phyloP scores from a whole-genome alignment of 2,888 invertebrate genomes.

The Sphinx pinastri region DNA sequence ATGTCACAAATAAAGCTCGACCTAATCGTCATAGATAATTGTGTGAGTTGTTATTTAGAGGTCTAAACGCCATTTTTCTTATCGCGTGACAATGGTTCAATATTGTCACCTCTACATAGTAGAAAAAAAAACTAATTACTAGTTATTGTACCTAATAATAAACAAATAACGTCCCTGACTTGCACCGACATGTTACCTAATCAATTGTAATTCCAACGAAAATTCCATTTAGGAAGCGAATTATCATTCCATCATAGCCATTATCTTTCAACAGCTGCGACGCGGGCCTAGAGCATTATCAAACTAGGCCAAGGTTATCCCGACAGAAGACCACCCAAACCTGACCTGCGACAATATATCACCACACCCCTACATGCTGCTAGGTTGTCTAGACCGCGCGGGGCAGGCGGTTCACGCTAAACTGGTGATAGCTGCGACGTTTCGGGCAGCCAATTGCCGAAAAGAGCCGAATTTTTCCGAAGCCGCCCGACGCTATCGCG shows the following conservation, averaged over 20 bases:
- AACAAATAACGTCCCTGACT: slow-evolving; percentile 1
- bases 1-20: no score
- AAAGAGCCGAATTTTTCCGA: slow-evolving; percentile 25
- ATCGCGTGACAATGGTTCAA: no score
- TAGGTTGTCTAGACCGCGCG: not conserved
- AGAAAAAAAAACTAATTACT: no score
- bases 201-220: slow-evolving; percentile 36
- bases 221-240: slow-evolving; percentile 65
- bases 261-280: slow-evolving; percentile 56
- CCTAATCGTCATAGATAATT: no score
- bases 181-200: slow-evolving; percentile 29
- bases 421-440: slow-evolving; percentile 10
- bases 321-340: slow-evolving; percentile 46
- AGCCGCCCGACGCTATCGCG: slow-evolving; percentile 6
- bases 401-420: slow-evolving; percentile 14
- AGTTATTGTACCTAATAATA: no score
- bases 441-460: slow-evolving; percentile 6
- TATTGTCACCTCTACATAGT: no score
- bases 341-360: slow-evolving; percentile 49
- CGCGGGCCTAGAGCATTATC: slow-evolving; percentile 59
- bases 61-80: no score
- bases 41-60: no score
- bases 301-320: slow-evolving; percentile 74
- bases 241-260: slow-evolving; percentile 45
- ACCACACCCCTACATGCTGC: slow-evolving; percentile 10